Base-by-base conservation (phyloP, 2,113 vertebrate genomes). In the Lycaon pictus region DNA sequence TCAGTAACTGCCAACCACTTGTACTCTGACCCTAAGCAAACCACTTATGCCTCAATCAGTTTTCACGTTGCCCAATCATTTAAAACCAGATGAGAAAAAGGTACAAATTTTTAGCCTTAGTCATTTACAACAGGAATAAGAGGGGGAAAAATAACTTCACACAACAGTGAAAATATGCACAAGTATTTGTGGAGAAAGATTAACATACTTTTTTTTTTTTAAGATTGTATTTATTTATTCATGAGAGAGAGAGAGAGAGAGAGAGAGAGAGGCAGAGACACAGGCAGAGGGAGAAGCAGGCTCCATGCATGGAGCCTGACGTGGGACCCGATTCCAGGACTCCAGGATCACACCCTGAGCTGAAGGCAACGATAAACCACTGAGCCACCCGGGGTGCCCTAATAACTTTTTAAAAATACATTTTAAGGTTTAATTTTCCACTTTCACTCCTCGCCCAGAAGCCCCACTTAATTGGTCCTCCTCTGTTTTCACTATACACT, bases 1-100 rank as follows among this genome's bases (percentile, higher is more conserved):
- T 95, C 60, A 65, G 32, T 48, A 71, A 95, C 81, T 95, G 51
- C 76, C 83, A 80, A 63, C 58, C n/a, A 65, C 80, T 32, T 94
- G 58, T 27, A 77, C 55, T 79, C 81, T 89, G 92, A 86, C 35
- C 77, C 79, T 81, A 51, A 87, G 96, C 56, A 97, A 97, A 96
- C 67, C 80, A 79, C 58, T 76, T 69, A 84, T 2, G 67, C 15
- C 71, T 71, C 32, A 93, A 53, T 72, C 55, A 60, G 74, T 93
- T 86, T 93, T 69, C 25, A n/a, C 25, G 32, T 67, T 85, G 55
- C 35, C 81, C n/a, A 60, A 22, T 71, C 71, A 67, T 19, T 95
- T 83, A 93, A 60, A 79, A 58, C 62, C 62, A 29, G 69, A 11
- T 67, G 71, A 83, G 2, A 43, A 95, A 95, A 88, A 96, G 13